Base-by-base conservation (phyloP, 2,797 vertebrate species). In the Coilia nasus region DNA sequence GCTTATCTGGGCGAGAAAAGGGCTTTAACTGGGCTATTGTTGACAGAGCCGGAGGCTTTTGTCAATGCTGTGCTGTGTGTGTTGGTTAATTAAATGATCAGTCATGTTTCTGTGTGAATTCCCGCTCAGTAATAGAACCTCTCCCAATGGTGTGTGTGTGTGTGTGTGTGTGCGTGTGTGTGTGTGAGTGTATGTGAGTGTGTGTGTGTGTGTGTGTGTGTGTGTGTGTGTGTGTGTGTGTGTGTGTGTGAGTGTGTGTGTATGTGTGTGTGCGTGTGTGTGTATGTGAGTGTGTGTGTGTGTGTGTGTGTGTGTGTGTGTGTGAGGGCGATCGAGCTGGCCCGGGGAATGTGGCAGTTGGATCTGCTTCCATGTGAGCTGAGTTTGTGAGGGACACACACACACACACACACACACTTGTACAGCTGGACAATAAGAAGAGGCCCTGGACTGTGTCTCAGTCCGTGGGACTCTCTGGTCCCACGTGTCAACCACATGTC, bases 211-310 rank as follows among this genome's bases (percentile, higher is more conserved):
- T 35, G 54, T 31, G 50, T 82, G 47, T 82, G 47, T 54, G 50
- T 54, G 50, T 54, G 50, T 54, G 50, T 54, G 50, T 2, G 2
- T 41, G 50, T 54, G 50, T 54, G 50, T 54, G 50, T 54, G 50
- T 54, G 50, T 54, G 50, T 54, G 50, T 54, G 50, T 54, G 50
- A 3, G 50, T 54, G 50, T 54, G 50, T 64, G 81, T 7, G 14
- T 64, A 41, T 19, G 25, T 83, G 84, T 86, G 60, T 87, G 84
- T 87, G 75, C 50, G 41, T 82, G 81, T 82, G 59, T 56, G 47
- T 56, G 46, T 46, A 35, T 82, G 81, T 31, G 11, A 2, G 35
- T 41, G 35, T 41, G 35, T 41, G 35, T 41, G 35, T 41, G 35
- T 41, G 35, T 41, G 35, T 41, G 35, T 41, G 35, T 41, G 35